Conservation (phyloP, 2,797 vertebrate genomes). For the Yasuhikotakia modesta region DNA sequence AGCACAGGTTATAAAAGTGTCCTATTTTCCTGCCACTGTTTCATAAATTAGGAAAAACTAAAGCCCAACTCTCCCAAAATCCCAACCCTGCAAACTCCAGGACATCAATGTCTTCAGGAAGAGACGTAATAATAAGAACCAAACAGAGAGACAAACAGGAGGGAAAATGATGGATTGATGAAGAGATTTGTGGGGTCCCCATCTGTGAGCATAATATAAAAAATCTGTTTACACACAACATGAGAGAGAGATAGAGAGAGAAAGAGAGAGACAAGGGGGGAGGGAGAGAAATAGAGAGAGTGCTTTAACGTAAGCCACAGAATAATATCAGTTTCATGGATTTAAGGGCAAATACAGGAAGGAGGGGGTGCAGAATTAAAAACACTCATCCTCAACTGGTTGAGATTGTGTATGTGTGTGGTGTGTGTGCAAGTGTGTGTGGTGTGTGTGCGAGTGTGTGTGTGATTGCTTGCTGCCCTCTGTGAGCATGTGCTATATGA, state of each 20-base stretch:
- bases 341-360: conserved; percentile 46
- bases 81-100: conserved; percentile 8
- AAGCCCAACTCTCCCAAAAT: conserved; percentile 24
- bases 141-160: conserved; percentile 36
- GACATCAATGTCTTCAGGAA: conserved; percentile 19
- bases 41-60: conserved; percentile 5
- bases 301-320: conserved; percentile 55
- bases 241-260: conserved; percentile 45
- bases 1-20: conserved; percentile 29
- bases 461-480: conserved; percentile 19
- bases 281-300: background rate
- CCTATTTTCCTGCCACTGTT: conserved; percentile 16
- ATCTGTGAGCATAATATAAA: conserved; percentile 75
- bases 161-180: conserved; percentile 61
- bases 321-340: conserved; percentile 55
- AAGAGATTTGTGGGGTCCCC: conserved; percentile 70
- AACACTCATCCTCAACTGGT: conserved; percentile 15
- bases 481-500: conserved; percentile 24
- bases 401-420: conserved; percentile 1
- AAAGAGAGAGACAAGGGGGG: conserved; percentile 47
- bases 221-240: conserved; percentile 65
- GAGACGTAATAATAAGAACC: background rate
- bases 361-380: conserved; percentile 38
- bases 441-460: conserved; percentile 15
- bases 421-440: background rate